Conservation (phyloP, 2,113 vertebrate genomes). For the Hemichromis elongatus region DNA sequence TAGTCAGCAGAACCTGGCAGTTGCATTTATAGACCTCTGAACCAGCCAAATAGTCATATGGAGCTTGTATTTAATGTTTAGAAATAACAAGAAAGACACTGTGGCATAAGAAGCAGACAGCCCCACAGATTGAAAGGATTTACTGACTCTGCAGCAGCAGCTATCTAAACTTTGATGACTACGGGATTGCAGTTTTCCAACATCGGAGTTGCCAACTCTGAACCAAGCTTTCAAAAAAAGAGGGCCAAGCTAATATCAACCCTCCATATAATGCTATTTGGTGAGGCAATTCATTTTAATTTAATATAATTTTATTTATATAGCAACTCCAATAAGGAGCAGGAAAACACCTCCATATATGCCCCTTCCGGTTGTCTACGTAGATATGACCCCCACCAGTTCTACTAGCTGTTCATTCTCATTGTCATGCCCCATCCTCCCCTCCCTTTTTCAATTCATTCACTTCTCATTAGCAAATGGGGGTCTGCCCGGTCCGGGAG, state of each 20-base stretch:
- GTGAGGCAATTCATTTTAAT: background rate
- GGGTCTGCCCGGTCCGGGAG: background rate
- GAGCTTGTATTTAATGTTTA: background rate
- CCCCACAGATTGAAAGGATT: background rate
- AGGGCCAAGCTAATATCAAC: background rate
- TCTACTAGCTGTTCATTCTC: background rate
- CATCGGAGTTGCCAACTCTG: background rate
- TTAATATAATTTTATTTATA: background rate
- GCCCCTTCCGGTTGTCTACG: background rate
- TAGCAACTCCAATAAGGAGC: background rate
- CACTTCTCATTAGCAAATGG: background rate
- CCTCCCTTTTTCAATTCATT: background rate
- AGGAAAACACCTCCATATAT: background rate
- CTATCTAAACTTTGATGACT: background rate
- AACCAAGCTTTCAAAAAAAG: background rate
- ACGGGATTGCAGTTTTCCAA: background rate
- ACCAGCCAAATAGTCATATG: background rate
- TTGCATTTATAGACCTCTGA: background rate
- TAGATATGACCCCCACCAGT: rapidly evolving
- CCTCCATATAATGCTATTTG: background rate
- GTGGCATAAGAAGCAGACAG: background rate
- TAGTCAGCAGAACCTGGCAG: background rate
- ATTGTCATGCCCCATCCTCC: background rate
- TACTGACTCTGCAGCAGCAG: background rate
- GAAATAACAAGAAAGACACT: background rate